Evolutionary conservation across 2,797 vertebrate genomes (phyloP), one percentile per base, ranked within the genome.

Genomic region (Streptopelia turtur): DNA sequence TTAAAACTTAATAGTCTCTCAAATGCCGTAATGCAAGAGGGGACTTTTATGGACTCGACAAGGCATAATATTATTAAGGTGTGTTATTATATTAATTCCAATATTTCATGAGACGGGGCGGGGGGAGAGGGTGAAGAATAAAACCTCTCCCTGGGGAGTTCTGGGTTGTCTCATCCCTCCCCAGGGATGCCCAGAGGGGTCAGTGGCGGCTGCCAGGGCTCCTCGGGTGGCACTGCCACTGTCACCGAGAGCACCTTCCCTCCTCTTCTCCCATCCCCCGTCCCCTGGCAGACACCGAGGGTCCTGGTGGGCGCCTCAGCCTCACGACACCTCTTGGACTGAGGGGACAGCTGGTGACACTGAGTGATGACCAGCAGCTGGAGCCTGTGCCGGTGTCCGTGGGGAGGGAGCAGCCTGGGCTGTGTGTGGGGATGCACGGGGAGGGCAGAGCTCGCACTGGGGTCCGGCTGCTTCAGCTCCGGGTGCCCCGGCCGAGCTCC

Each of bases 1-100:
- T 98, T 98, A 98, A 98, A 98, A 98, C 97, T 98, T 98, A 98
- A 98, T 97, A 98, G 97, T 97, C 97, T 98, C 95, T 98, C 98
- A 97, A 97, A 97, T 77, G 95, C 95, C 47, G 68, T 96, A 96
- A 97, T 90, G 83, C 97, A 96, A 96, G 96, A 97, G 94, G 96
- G 97, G 96, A 97, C 97, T 98, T 98, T 98, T 98, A 98, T 98
- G 96, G 97, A 97, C 98, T 98, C 94, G 57, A 88, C 92, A 96
- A 96, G 97, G 95, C 95, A 97, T 97, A 97, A 97, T 95, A 96
- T 97, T 97, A 97, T 97, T 94, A 97, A 96, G 97, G 96, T 95
- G 87, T 91, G 35, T 96, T 96, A 95, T 96, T 84, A 33, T 76
- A 96, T 97, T 97, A 79, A 97, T 96, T 94, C 89, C 55, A 93